Evolutionary conservation across 2,797 vertebrate species (phyloP), one percentile per base, ranked within the genome.

Genomic region (Paramormyrops hopkinsi): DNA sequence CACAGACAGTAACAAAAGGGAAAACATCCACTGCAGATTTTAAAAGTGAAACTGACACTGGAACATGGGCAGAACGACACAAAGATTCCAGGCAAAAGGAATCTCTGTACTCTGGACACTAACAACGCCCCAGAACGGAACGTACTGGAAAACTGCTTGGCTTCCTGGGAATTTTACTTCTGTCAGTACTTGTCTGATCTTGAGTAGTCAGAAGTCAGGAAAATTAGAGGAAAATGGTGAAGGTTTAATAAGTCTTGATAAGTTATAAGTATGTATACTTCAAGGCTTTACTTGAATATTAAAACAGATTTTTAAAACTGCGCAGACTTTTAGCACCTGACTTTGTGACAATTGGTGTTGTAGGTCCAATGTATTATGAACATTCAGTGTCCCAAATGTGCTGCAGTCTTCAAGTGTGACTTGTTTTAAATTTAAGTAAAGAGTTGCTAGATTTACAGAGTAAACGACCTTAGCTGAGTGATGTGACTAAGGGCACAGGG

Each of bases 211-310:
- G 6, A 79, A 79, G n/a, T n/a, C n/a, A 9, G 37, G 54, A 56
- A 56, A n/a, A 56, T 79, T 17, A 79, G 37, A 79, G 37, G 37
- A 79, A 79, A 79, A 79, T 19, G 33, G 73, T 79, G 73, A 79
- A 79, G 29, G 29, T 76, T 41, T 37, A 76, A 37, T 76, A 76
- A 76, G 73, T 44, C 12, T 79, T 17, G 69, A 79, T 37, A 79
- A 85, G 89, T 90, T 90, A 76, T 76, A 76, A 41, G 73, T 44
- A 44, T 79, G 79, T 44, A 54, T 54, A 73, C 86, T 91, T 54
- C 11, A 59, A 76, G 33, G 29, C 33, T 76, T 37, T 76, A 65
- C 69, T 79, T 79, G 37, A 79, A 79, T 79, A 44, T 44, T 69
- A 33, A 69, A 69, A 62, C 56, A 62, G 56, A 69, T 69, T 69